These are phyloP conservation scores for Saturnia pavonia DNA, from an alignment of 2,888 invertebrate genomes.

Conservation along the genomic window DNA sequence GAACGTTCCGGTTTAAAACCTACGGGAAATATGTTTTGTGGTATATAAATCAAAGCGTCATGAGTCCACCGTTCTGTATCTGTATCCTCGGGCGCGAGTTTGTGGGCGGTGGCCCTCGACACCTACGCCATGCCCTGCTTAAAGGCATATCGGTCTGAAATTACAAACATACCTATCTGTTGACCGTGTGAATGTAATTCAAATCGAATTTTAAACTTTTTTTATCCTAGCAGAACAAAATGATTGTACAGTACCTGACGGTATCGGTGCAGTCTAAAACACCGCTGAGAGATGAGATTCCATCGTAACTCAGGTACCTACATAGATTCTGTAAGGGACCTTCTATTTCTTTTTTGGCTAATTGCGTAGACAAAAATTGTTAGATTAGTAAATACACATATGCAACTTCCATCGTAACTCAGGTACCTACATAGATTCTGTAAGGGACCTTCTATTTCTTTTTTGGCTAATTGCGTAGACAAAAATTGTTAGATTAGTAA, in stretches of 20 bases:
- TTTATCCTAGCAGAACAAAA: neutral
- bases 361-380: no score
- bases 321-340: no score
- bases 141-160: conserved; percentile 7
- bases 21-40: neutral
- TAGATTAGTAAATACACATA: no score
- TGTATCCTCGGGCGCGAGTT: neutral
- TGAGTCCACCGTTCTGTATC: neutral
- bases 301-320: no score
- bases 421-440: no score
- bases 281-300: neutral
- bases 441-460: no score
- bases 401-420: no score
- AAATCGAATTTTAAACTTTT: neutral
- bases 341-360: no score
- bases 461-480: no score
- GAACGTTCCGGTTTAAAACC: no score
- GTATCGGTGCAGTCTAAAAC: neutral
- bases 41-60: neutral
- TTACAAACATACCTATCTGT: conserved; percentile 1
- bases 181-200: neutral
- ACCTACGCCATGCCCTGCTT: conserved; percentile 13
- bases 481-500: no score
- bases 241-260: neutral
- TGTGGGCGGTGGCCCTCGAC: conserved; percentile 12